Evolutionary conservation across 2,888 invertebrate species (phyloP).

Genomic region (Volucella zonaria): DNA sequence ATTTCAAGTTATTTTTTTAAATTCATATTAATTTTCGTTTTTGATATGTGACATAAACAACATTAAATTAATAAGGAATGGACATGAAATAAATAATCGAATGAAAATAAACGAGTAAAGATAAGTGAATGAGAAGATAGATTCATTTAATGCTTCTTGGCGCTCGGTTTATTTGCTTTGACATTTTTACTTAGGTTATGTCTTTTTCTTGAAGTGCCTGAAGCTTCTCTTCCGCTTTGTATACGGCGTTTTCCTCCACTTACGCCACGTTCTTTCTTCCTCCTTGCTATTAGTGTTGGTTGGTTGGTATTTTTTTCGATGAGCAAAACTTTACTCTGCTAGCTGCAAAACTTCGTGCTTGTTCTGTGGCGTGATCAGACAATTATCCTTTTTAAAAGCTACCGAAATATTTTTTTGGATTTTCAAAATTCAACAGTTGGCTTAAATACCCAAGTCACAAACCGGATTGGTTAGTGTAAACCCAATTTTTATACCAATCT

Average conservation of each 20-base stretch:
- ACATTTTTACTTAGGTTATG: not conserved
- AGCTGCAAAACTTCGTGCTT: conserved; percentile 4
- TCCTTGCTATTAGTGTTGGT: conserved; percentile 5
- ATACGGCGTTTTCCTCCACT: not conserved
- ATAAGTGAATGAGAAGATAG: not conserved
- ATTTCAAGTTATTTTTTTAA: no score
- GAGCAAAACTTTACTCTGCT: conserved; percentile 2
- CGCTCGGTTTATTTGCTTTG: not conserved
- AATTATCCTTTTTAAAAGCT: no score
- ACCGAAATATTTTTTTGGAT: no score
- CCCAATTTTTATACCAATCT: no score
- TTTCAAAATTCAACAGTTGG: no score
- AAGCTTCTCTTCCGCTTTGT: no score
- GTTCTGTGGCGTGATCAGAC: no score
- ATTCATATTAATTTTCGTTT: no score
- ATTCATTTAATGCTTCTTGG: conserved; percentile 5
- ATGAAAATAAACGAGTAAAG: no score
- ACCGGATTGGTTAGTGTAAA: no score
- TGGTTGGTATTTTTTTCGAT: not conserved
- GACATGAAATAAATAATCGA: not conserved
- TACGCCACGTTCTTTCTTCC: not conserved
- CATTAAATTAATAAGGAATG: not conserved
- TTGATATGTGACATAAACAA: no score
- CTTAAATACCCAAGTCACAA: no score
- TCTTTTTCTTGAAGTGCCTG: not conserved